Evolutionary conservation across 1,140 invertebrate species (phyloP).

Genomic region (Drosophila nebulosa): DNA sequence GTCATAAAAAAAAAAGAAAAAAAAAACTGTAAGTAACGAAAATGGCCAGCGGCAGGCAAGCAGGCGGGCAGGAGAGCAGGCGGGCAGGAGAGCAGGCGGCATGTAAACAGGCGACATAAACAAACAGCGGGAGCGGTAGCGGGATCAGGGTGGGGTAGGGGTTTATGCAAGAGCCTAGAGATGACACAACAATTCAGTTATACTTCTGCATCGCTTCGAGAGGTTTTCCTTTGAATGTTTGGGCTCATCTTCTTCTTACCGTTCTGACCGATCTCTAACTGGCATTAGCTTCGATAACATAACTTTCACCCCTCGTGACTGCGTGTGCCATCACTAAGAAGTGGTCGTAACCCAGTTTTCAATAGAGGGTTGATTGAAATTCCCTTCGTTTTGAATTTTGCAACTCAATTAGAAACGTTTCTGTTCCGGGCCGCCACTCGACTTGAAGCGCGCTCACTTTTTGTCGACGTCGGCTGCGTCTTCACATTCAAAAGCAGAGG

Average conservation of each 20-base stretch:
- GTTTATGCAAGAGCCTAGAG: constrained; percentile 30
- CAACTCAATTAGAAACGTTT: constrained; percentile 54
- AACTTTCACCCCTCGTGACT: no score
- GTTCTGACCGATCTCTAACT: no score
- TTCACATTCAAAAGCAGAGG: constrained; percentile 2
- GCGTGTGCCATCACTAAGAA: constrained; percentile 21
- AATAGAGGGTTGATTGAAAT: constrained; percentile 23
- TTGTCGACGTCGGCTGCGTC: constrained; percentile 21
- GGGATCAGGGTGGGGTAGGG: background rate
- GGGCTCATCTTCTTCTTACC: no score
- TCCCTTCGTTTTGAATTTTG: constrained; percentile 3
- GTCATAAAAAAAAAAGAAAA: constrained; percentile 58
- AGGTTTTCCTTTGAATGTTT: no score
- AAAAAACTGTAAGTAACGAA: no score
- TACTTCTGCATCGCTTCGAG: no score
- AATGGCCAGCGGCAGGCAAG: constrained; percentile 66
- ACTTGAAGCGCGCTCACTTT: constrained; percentile 20
- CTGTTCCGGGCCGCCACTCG: background rate
- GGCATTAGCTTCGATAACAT: no score
- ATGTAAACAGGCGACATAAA: constrained; percentile 63
- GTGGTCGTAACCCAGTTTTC: background rate
- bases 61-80: constrained; percentile 58
- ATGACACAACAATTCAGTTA: no score
- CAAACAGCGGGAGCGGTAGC: constrained; percentile 48
- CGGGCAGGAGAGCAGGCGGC: constrained; percentile 56